Percentiles rank a stretch among this genome's conserved stretches.
Conservation (phyloP, 2,797 vertebrate species). For the Alectoris magna region DNA sequence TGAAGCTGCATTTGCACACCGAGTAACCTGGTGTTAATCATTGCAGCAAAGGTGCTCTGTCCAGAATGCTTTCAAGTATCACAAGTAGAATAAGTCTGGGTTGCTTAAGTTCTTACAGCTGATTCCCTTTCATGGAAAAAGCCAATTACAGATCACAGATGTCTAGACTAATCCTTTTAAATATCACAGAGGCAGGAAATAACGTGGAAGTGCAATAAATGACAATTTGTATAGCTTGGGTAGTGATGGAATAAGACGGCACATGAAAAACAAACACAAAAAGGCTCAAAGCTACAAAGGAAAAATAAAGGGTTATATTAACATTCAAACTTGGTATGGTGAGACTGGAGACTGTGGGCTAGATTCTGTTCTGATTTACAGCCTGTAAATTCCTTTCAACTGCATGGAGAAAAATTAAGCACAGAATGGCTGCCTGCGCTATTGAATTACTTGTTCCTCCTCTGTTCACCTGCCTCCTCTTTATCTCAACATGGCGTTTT, state of each 20-base stretch:
- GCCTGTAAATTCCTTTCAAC: constrained; percentile 58
- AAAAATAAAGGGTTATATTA: constrained; percentile 59
- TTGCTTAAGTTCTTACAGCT: constrained; percentile 74
- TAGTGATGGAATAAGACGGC: constrained; percentile 13
- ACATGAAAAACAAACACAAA: constrained; percentile 63
- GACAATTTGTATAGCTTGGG: constrained; percentile 58
- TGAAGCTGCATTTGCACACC: background rate
- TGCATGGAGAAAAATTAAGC: constrained; percentile 61
- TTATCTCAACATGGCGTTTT: constrained; percentile 27
- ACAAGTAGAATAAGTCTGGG: constrained; percentile 69
- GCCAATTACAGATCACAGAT: constrained; percentile 75
- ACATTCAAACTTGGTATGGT: constrained; percentile 1
- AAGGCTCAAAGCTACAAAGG: constrained; percentile 43
- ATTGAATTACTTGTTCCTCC: constrained; percentile 40
- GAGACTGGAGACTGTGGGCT: constrained; percentile 15
- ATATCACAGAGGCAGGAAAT: constrained; percentile 74
- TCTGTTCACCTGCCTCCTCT: constrained; percentile 12
- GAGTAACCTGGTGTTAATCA: constrained; percentile 56
- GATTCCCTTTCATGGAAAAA: constrained; percentile 70
- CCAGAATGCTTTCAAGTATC: constrained; percentile 61
- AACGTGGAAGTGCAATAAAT: constrained; percentile 67
- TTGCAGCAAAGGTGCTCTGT: constrained; percentile 59
- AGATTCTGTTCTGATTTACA: constrained; percentile 59
- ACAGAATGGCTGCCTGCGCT: constrained; percentile 29
- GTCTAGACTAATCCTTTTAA: constrained; percentile 74